phyloP scores from a whole-genome alignment of 1,140 invertebrate genomes.

The Drosophila kepulauana region DNA sequence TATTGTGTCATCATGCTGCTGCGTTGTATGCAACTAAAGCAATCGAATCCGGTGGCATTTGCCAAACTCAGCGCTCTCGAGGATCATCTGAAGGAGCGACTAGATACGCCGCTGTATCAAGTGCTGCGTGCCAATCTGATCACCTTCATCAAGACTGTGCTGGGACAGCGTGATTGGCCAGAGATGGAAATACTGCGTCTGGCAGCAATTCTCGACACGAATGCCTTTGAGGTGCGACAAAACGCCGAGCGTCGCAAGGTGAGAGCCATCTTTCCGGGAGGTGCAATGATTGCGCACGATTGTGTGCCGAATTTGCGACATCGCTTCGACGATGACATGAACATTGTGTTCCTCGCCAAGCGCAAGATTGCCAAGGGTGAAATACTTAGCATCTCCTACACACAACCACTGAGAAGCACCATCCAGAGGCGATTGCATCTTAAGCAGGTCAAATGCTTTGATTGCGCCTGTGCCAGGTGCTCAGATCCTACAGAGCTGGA shows the following conservation, averaged over 20 bases:
- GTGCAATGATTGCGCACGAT: constrained; percentile 88
- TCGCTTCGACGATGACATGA: constrained; percentile 87
- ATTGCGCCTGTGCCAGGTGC: constrained; percentile 88
- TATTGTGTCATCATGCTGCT: constrained; percentile 88
- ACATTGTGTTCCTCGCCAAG: constrained; percentile 87
- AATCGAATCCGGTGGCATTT: constrained; percentile 86
- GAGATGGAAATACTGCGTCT: constrained; percentile 88
- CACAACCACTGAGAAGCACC: constrained; percentile 89
- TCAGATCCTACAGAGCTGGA: constrained; percentile 88
- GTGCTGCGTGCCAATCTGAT: constrained; percentile 87
- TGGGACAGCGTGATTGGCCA: constrained; percentile 86
- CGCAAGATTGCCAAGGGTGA: constrained; percentile 88
- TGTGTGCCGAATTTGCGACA: constrained; percentile 89
- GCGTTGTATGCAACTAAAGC: constrained; percentile 87
- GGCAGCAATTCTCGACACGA: constrained; percentile 89
- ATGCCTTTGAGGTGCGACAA: constrained; percentile 88
- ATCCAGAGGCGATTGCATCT: constrained; percentile 88
- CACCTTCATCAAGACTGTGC: constrained; percentile 87
- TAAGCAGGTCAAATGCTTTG: constrained; percentile 88
- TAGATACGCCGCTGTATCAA: constrained; percentile 87
- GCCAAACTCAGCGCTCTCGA: constrained; percentile 86
- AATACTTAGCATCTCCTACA: constrained; percentile 88
- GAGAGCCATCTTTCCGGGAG: constrained; percentile 87
- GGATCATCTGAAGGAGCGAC: constrained; percentile 87
- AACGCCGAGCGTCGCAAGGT: constrained; percentile 85